Evolutionary conservation across 2,888 invertebrate species (phyloP).

Genomic region (Tipula confusa): DNA sequence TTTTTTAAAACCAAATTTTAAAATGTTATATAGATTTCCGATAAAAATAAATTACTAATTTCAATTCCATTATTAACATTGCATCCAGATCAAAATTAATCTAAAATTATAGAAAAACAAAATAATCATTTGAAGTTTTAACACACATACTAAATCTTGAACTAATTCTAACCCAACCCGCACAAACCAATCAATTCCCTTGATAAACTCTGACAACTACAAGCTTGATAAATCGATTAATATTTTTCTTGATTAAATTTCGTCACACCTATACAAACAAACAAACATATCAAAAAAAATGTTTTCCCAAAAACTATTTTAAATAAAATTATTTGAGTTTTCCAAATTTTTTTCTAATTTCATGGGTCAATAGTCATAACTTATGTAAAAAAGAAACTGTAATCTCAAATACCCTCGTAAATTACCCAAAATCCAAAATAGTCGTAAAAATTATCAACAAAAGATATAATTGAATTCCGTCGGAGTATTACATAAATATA

Average conservation of each 20-base stretch:
- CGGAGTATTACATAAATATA: too few relatives aligned
- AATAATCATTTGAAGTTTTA: too few relatives aligned
- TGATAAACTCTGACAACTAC: background rate
- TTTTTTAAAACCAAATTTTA: too few relatives aligned
- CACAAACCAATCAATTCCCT: background rate
- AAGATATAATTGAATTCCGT: background rate
- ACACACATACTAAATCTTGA: too few relatives aligned
- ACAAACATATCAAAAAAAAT: background rate
- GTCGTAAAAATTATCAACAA: constrained; percentile 3
- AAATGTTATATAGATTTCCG: too few relatives aligned
- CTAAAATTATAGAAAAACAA: too few relatives aligned
- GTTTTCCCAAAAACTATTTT: background rate
- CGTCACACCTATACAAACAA: background rate
- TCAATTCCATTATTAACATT: too few relatives aligned
- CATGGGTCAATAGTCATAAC: background rate
- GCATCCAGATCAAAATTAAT: too few relatives aligned
- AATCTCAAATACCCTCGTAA: background rate
- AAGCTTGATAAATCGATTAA: background rate
- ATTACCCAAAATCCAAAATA: background rate
- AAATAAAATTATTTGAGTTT: too few relatives aligned
- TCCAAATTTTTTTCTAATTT: background rate
- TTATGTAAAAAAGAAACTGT: background rate
- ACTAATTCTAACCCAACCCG: background rate
- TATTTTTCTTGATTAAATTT: background rate
- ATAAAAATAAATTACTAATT: too few relatives aligned